phyloP scores from a whole-genome alignment of 2,113 vertebrate species.

The Herpailurus yagouaroundi region DNA sequence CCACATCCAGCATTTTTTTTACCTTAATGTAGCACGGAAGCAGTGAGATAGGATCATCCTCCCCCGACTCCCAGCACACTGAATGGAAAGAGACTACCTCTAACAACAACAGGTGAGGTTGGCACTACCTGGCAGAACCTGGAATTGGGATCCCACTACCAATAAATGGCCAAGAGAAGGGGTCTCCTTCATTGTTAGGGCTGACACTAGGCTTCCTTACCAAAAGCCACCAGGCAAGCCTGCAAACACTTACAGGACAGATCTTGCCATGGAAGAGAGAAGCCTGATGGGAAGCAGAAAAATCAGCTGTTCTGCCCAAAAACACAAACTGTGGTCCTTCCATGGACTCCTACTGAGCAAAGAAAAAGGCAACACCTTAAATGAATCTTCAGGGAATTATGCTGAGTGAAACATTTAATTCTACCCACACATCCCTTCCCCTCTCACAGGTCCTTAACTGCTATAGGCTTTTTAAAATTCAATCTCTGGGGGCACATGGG shows the following conservation, averaged over 20 bases:
- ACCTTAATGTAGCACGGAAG: neutral
- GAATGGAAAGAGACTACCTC: neutral
- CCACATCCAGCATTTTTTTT: neutral
- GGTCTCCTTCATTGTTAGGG: no score
- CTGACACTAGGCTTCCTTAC: fast-evolving
- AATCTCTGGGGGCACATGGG: neutral
- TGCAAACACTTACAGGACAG: neutral
- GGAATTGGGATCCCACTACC: neutral
- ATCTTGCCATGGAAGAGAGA: neutral
- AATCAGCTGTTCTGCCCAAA: neutral
- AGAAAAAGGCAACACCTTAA: neutral
- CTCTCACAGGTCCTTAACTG: neutral
- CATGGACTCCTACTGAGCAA: no score
- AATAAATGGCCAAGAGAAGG: neutral
- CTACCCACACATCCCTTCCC: fast-evolving
- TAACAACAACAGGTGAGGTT: neutral
- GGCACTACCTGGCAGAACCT: neutral
- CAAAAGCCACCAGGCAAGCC: neutral
- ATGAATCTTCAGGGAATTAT: neutral
- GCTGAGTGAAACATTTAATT: neutral
- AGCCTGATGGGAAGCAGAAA: neutral
- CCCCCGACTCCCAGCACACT: fast-evolving
- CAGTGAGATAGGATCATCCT: neutral
- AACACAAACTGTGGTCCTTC: neutral
- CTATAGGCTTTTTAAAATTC: neutral